Base-by-base conservation (phyloP, 2,888 invertebrate species). In the Cloeon dipterum region DNA sequence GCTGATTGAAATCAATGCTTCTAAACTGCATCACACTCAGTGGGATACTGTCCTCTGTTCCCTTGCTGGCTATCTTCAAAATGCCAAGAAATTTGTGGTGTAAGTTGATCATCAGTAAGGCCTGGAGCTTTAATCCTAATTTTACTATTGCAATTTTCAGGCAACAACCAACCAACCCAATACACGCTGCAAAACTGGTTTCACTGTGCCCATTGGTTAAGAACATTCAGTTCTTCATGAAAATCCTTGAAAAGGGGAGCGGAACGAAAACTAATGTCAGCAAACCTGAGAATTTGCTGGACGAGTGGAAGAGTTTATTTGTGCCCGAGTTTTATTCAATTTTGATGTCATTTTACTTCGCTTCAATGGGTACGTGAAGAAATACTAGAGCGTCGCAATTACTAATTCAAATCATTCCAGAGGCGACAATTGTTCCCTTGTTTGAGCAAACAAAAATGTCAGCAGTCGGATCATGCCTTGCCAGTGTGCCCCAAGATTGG, bases 41-140 rank as follows among this genome's bases (percentile, higher is more conserved):
- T 82, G 83, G 81, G 83, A 83, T 59, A 71, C 74, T 50, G 58
- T 70, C 44, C 62, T 74, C 44, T 69, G 83, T 50, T 65, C 71
- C 37, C 55, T 78, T 20, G 70, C 71, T 40, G 68, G 73, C 13
- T 73, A 82, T 69, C 58, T 71, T 29, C 50, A 65, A 51, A 63
- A 65, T 8, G 20, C 35, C 5, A 21, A 35, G 18, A 3, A 19
- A 10, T 34, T n/a, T 16, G 2, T 34, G 7, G 16, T 11, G 34
- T 17, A 34, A 32, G 32, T 18, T 11, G 14, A 10, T 10, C 32
- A 17, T 13, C 13, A 3, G 17, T 25, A 25, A 11, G 11, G n/a
- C 18, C 10, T 32, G 32, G 8, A 13, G 5, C 14, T 13, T 4
- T 5, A 8, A 4, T 10, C 32, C 8, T 13, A 10, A 32, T 32